A percentile compares a stretch with the other conserved stretches of the same genome.
Evolutionary conservation across 2,797 vertebrate species (phyloP).

Genomic region (Delichon dasypus): DNA sequence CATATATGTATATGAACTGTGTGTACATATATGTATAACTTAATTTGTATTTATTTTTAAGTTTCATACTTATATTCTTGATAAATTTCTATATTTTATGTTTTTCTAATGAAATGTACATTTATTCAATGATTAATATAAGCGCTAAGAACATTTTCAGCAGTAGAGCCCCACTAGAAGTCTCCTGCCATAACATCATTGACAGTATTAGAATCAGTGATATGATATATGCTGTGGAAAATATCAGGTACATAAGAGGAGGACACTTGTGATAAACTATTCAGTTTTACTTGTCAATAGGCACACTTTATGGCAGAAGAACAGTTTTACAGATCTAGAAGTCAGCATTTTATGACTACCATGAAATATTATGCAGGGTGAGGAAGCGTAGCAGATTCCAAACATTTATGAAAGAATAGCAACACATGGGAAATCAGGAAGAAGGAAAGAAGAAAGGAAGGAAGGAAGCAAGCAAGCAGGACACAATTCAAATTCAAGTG

Average conservation of each 20-base stretch:
- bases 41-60: neutral
- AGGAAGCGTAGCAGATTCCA: neutral
- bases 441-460: neutral
- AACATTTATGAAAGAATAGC: neutral
- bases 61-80: neutral
- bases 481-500: neutral
- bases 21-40: neutral
- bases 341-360: neutral
- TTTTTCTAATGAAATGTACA: neutral
- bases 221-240: neutral
- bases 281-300: neutral
- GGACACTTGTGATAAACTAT: neutral
- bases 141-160: neutral
- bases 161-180: neutral
- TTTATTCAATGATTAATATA: neutral
- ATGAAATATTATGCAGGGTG: neutral
- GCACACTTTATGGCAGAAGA: neutral
- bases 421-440: neutral
- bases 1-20: neutral
- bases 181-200: neutral
- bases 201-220: neutral
- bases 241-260: neutral
- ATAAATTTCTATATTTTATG: neutral
- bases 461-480: neutral
- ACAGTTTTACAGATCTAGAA: neutral